phyloP scores from a whole-genome alignment of 2,888 invertebrate species.

The Anorthoa munda region DNA sequence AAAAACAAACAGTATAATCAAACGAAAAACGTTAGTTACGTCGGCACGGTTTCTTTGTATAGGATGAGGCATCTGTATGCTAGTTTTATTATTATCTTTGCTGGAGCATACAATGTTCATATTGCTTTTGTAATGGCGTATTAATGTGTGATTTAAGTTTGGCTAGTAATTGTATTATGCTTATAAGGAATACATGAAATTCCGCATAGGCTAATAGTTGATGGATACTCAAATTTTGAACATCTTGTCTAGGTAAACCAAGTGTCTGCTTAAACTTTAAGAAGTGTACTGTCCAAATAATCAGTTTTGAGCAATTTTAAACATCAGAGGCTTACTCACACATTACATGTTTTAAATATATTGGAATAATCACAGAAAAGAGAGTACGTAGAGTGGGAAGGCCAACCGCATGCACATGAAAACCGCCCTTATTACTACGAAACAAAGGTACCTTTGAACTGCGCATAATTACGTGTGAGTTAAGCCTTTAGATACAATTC shows the following conservation, averaged over 20 bases:
- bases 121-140: conserved; percentile 49
- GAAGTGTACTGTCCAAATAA: conserved; percentile 5
- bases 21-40: no score
- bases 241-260: not conserved
- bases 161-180: conserved; percentile 38
- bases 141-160: conserved; percentile 34
- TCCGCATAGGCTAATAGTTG: not conserved
- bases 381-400: no score
- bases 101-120: not conserved
- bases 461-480: conserved; percentile 11
- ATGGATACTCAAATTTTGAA: conserved; percentile 9
- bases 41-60: no score
- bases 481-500: conserved; percentile 15
- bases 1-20: no score
- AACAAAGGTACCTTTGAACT: not conserved
- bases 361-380: no score
- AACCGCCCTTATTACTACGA: not conserved
- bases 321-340: conserved; percentile 3
- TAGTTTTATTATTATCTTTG: no score
- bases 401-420: not conserved
- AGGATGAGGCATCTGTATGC: no score
- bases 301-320: conserved; percentile 7
- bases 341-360: conserved; percentile 5
- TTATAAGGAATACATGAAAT: conserved; percentile 1
- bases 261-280: conserved; percentile 11